Percentiles rank a stretch among this genome's conserved stretches.
These are phyloP conservation scores for Coranthus polyacanthus DNA, from an alignment of 2,797 vertebrate species.

Conservation along the genomic window DNA sequence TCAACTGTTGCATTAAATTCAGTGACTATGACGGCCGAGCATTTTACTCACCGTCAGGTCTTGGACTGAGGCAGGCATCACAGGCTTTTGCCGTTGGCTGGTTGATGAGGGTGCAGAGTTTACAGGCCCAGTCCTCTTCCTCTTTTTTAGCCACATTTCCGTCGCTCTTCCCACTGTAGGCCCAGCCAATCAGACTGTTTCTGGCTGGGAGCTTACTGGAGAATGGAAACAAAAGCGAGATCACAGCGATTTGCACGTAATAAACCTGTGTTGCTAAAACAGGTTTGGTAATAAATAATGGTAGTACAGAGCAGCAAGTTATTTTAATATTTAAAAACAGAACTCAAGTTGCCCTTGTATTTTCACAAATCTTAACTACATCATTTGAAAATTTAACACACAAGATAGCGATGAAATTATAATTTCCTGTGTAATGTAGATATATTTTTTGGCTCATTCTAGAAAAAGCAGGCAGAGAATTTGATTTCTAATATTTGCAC, in stretches of 20 bases:
- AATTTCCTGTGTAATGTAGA: no score
- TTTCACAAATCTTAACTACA: not conserved
- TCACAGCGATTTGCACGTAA: not conserved
- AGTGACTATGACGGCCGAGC: slow-evolving; percentile 27
- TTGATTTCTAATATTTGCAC: slow-evolving; percentile 25
- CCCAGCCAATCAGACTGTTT: slow-evolving; percentile 85
- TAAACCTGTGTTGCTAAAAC: slow-evolving; percentile 10
- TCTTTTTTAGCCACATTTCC: slow-evolving; percentile 83
- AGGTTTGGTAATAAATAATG: slow-evolving; percentile 4
- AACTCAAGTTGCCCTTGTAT: not conserved
- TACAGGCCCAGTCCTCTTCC: slow-evolving; percentile 92
- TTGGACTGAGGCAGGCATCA: slow-evolving; percentile 91
- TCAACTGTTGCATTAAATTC: slow-evolving; percentile 47
- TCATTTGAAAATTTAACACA: no score
- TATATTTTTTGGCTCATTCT: not conserved
- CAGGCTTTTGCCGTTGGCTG: slow-evolving; percentile 85
- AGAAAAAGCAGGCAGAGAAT: slow-evolving; percentile 13
- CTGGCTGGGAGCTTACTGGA: slow-evolving; percentile 87
- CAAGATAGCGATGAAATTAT: no score
- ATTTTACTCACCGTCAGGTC: slow-evolving; percentile 85
- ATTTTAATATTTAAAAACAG: not conserved
- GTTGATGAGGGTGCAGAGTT: slow-evolving; percentile 92
- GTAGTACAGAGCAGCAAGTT: not conserved
- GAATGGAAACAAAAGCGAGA: slow-evolving; percentile 11
- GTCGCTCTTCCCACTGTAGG: slow-evolving; percentile 57